Percentiles rank a stretch among this genome's conserved stretches.
These are phyloP conservation scores for Anthophora plumipes DNA, from an alignment of 2,888 invertebrate genomes.

Conservation along the genomic window DNA sequence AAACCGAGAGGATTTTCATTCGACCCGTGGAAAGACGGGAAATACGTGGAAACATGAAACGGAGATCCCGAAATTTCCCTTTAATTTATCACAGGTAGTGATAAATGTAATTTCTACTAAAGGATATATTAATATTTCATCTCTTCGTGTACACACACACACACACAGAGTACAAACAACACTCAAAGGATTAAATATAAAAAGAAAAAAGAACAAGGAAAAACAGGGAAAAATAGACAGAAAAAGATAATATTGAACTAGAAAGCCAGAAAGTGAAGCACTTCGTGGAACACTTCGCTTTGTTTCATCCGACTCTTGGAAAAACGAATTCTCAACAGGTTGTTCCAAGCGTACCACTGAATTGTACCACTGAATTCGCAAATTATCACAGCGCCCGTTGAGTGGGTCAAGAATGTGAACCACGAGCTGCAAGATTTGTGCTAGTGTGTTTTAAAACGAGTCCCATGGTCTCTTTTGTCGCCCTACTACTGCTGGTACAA, in stretches of 20 bases:
- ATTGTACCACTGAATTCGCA: conserved; percentile 8
- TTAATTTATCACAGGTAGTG: too few species aligned
- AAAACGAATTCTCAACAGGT: conserved; percentile 11
- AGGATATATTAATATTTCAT: too few species aligned
- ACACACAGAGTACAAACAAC: too few species aligned
- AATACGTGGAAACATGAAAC: not conserved
- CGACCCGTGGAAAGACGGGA: not conserved
- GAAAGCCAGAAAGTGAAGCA: not conserved
- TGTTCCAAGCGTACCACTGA: not conserved
- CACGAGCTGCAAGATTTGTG: not conserved
- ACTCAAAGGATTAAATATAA: too few species aligned
- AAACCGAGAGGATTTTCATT: not conserved
- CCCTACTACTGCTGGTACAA: conserved; percentile 6
- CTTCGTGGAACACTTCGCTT: not conserved
- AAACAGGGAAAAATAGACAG: too few species aligned
- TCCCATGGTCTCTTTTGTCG: conserved; percentile 30
- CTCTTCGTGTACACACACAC: too few species aligned
- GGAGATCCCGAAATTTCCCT: not conserved
- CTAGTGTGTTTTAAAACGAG: conserved; percentile 10
- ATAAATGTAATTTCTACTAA: too few species aligned
- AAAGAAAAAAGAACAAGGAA: too few species aligned
- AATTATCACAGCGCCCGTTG: conserved; percentile 1
- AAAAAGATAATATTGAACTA: not conserved
- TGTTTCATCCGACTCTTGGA: not conserved
- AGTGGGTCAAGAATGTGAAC: not conserved